Evolutionary conservation across 2,797 vertebrate species (phyloP), one percentile per base, ranked within the genome.

Genomic region (Diplodus puntazzo): DNA sequence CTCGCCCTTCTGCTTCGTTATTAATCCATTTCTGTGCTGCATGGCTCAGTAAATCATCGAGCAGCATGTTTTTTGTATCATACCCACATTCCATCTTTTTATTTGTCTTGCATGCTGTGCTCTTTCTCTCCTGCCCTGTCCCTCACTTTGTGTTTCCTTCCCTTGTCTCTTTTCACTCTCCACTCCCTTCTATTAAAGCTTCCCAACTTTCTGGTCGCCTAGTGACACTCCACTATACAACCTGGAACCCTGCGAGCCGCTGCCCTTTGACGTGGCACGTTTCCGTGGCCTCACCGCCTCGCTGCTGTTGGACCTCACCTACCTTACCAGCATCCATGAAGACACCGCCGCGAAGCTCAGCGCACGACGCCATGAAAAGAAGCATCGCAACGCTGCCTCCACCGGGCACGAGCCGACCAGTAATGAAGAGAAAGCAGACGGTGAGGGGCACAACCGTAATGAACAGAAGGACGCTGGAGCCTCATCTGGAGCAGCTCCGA

Each of bases 191-290:
- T 94, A 97, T 97, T 97, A 98, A 99, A 98, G 97, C 97, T 99
- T 98, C 97, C 98, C 98, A 98, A 97, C 97, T 98, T 99, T 99
- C 96, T 99, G 98, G 97, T 99, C 98, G 89, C 97, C 98, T 98
- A 99, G 98, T 97, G 98, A 99, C 95, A 99, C 98, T 76, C 98
- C 98, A 0, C 70, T 99, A 79, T 99, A 98, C 96, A 99, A 99
- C 94, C 95, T 99, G 98, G 98, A 99, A 73, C 97, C 98, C 54
- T 99, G 98, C 13, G 98, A 99, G 91, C 98, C 98, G 3, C 95
- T 98, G 93, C 96, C 97, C 48, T 99, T 99, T 49, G 98, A 99
- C 10, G 97, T 99, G 87, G 95, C 96, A 0, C 96, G 97, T 89
- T 97, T 99, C 90, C 96, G 97, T 30, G 98, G 98, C 78, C 95